phyloP scores from a whole-genome alignment of 2,113 vertebrate genomes.

The Psilopogon haemacephalus region DNA sequence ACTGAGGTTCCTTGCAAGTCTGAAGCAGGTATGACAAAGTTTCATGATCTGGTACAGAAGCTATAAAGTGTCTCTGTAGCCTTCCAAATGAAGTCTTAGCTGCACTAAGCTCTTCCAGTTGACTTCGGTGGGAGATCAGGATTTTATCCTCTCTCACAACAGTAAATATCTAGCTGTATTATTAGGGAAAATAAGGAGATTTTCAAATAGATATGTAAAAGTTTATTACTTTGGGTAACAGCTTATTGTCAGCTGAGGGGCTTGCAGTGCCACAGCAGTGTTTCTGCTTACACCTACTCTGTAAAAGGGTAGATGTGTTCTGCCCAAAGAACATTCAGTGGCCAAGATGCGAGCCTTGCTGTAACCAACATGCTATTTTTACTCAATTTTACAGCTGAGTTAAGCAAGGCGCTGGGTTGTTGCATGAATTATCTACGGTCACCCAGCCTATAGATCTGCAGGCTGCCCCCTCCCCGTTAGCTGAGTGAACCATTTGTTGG shows the following conservation, averaged over 20 bases:
- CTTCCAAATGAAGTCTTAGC: not conserved
- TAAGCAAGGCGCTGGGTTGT: not conserved
- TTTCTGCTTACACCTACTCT: not conserved
- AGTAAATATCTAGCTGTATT: not conserved
- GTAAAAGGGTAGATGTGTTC: not conserved
- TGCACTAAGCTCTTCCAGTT: not conserved
- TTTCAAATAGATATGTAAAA: not conserved
- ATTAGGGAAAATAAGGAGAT: not conserved
- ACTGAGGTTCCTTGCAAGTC: not conserved
- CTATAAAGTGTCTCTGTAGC: not conserved
- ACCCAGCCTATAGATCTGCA: not conserved
- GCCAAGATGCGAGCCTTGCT: not conserved
- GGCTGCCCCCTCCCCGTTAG: not conserved
- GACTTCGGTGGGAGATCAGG: not conserved
- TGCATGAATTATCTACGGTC: not conserved
- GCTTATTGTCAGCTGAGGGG: not conserved
- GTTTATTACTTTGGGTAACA: not conserved
- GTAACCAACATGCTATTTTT: not conserved
- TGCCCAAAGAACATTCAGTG: not conserved
- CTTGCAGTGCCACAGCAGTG: not conserved
- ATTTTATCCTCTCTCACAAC: not conserved
- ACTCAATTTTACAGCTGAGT: slow-evolving; percentile 13
- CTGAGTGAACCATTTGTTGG: not conserved
- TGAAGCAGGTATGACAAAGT: not conserved
- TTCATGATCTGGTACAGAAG: not conserved